These are phyloP conservation scores for Synchiropus splendidus DNA, from an alignment of 2,113 vertebrate species.

Conservation along the genomic window DNA sequence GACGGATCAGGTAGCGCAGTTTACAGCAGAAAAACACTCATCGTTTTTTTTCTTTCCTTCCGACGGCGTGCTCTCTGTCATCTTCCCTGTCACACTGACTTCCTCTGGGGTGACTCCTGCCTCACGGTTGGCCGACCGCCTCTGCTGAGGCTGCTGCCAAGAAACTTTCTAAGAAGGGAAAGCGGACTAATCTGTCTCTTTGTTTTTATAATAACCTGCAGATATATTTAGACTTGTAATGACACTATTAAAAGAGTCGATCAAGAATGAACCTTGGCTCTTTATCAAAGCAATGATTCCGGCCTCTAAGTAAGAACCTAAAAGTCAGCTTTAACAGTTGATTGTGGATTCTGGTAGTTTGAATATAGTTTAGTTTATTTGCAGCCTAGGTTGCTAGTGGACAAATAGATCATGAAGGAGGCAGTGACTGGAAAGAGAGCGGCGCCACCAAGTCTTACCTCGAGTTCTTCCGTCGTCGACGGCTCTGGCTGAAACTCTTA, in stretches of 20 bases:
- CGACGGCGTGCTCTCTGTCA: slow-evolving; percentile 19
- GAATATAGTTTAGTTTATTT: too few relatives aligned
- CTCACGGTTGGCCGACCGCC: background rate
- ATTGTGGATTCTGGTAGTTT: too few relatives aligned
- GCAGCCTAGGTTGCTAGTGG: too few relatives aligned
- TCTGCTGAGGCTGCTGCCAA: slow-evolving; percentile 1
- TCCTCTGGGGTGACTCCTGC: slow-evolving; percentile 5
- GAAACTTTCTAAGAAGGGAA: slow-evolving; percentile 9
- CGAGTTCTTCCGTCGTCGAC: slow-evolving; percentile 30
- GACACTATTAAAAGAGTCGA: too few relatives aligned
- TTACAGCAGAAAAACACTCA: slow-evolving; percentile 48
- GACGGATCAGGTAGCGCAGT: slow-evolving; percentile 53
- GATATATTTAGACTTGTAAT: background rate
- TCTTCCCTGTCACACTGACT: slow-evolving; percentile 29
- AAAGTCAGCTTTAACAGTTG: too few relatives aligned
- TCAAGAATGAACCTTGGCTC: too few relatives aligned
- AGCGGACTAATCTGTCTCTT: background rate
- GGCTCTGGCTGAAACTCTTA: slow-evolving; percentile 21
- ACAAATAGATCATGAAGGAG: too few relatives aligned
- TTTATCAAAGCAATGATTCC: too few relatives aligned
- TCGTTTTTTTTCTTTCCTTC: slow-evolving; percentile 8
- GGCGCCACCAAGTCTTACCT: too few relatives aligned
- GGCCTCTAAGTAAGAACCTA: too few relatives aligned
- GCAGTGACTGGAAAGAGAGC: too few relatives aligned
- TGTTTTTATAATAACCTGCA: slow-evolving; percentile 2